These are phyloP conservation scores for Caiman crocodilus DNA, from an alignment of 2,797 vertebrate genomes.

Conservation along the genomic window DNA sequence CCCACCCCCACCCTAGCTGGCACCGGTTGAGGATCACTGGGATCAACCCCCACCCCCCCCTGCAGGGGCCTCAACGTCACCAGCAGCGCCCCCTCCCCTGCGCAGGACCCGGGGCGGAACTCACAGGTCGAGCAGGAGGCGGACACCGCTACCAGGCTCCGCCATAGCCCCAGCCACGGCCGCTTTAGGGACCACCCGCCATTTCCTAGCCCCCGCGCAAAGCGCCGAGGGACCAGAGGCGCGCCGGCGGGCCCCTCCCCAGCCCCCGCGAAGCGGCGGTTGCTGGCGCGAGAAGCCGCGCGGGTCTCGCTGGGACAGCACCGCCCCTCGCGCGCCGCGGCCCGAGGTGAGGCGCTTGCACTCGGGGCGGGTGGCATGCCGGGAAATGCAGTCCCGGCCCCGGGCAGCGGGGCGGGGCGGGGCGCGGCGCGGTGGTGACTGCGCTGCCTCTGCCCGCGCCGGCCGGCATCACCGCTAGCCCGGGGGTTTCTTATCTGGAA, in stretches of 20 bases:
- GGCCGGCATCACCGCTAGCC: no score
- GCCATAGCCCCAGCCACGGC: conserved; percentile 24
- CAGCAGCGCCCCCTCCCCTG: no score
- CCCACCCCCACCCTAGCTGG: no score
- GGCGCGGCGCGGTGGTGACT: fast-evolving
- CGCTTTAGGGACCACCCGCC: background rate
- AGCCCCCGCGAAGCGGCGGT: background rate
- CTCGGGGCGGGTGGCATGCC: fast-evolving
- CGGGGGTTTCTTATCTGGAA: no score
- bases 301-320: background rate
- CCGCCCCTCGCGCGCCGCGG: no score
- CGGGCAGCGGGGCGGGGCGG: fast-evolving
- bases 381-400: conserved; percentile 45
- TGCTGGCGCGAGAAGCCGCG: fast-evolving
- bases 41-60: no score
- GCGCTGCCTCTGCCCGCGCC: fast-evolving
- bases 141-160: conserved; percentile 10
- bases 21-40: no score
- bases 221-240: no score
- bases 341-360: conserved; percentile 32
- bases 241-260: no score
- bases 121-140: conserved; percentile 72
- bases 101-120: background rate
- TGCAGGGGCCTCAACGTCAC: no score
- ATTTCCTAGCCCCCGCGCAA: background rate